Base-by-base conservation (phyloP, 2,113 vertebrate species). In the Heliornis fulica region DNA sequence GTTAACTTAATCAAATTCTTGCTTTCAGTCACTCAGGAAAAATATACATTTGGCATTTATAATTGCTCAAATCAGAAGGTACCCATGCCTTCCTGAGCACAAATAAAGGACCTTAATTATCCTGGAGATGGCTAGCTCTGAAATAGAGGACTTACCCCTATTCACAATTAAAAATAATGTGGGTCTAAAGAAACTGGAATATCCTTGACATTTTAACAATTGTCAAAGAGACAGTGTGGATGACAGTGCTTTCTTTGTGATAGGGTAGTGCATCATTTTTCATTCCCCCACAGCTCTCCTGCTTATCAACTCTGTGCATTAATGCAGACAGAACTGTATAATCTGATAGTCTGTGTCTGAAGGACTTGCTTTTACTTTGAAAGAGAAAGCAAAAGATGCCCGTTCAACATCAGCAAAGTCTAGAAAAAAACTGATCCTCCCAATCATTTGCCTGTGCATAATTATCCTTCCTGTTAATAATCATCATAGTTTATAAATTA, bases 201-300 rank as follows among this genome's bases (percentile, higher is more conserved):
- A 59, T 7, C 10, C 34, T 54, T 45, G 26, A 22, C 28, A 15
- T 12, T 0, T 16, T 79, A 54, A 36, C 13, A 41, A 28, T 6
- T 89, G 34, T 38, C 34, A 68, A 74, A 92, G 20, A 72, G 19
- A 36, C 8, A 32, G 3, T 18, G 10, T 60, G 15, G 8, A 32
- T 59, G 8, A 22, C 19, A 57, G 17, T 28, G 31, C 9, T 85
- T 78, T 83, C 13, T 22, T 53, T 84, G 18, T 43, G 3, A 23
- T 45, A 15, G 13, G 7, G 5, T 16, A 70, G 12, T 28, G 8
- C 8, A 43, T 7, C 0, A 0, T 7, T 76, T 89, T 80, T 40
- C 25, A 11, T 38, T 46, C 21, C 2, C 5, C 4, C 11, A 25
- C 6, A 31, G 45, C 14, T 51, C 26, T 17, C 7, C 43, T 25